Base-by-base conservation (phyloP, 2,888 invertebrate species). In the Ametastegia equiseti region DNA sequence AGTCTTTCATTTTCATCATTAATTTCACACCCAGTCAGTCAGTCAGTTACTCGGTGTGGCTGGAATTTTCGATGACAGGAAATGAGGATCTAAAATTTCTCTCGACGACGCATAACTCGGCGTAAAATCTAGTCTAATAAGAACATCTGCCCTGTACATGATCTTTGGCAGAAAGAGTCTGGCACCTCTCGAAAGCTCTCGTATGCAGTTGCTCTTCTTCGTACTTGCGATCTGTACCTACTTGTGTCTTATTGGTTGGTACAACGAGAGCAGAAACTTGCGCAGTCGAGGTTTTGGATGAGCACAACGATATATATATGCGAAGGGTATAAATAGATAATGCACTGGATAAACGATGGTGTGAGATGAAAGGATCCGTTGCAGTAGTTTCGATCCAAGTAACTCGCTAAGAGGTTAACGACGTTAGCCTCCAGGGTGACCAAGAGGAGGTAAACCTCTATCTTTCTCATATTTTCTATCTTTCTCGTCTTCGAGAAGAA, bases 261-360 rank as follows among this genome's bases (percentile, higher is more conserved):
- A 30, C 33, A 63, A 63, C 69, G 69, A 42, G 19, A 19, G 33
- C n/a, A 27, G 23, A 39, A 69, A 39, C 19, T 19, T 45, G 19
- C 69, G 27, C n/a, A 54, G 23, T 15, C 71, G 47, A 60, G 27
- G 60, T 30, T 39, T n/a, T 67, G 36, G 54, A 6, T 9, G 42
- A 27, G 60, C n/a, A n/a, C n/a, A n/a, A n/a, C n/a, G n/a, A n/a
- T n/a, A 27, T 42, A 30, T 33, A 78, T 39, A 60, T 7, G 33
- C 36, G 54, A n/a, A 33, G 36, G 54, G 39, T 50, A 30, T 89
- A 89, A 89, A 89, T 89, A 89, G 88, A 88, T 88, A 89, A 88
- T 42, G 84, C 85, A 82, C 82, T 84, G 86, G 86, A 87, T 88
- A 86, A 89, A 85, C 86, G 87, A 75, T 75, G 75, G 84, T 81